These are phyloP conservation scores for Tethea ocularis DNA, from an alignment of 2,888 invertebrate genomes.

Conservation along the genomic window DNA sequence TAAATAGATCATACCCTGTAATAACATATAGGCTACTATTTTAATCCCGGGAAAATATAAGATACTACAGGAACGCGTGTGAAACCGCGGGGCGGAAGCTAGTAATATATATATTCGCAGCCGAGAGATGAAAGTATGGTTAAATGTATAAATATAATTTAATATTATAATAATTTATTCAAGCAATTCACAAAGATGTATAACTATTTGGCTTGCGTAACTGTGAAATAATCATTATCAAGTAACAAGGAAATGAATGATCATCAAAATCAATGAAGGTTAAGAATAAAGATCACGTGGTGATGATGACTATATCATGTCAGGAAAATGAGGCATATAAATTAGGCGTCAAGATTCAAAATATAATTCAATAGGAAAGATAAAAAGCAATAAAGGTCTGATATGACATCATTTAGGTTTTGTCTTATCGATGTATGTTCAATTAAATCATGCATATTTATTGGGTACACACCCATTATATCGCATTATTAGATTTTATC, in stretches of 20 bases:
- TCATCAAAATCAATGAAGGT: slow-evolving; percentile 34
- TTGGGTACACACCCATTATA: slow-evolving; percentile 6
- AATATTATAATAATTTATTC: background rate
- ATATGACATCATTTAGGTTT: slow-evolving; percentile 1
- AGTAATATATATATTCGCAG: too few species aligned
- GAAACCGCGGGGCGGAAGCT: too few species aligned
- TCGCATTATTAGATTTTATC: slow-evolving; percentile 12
- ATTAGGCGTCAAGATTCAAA: background rate
- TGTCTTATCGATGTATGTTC: background rate
- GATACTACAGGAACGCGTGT: too few species aligned
- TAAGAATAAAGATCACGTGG: slow-evolving; percentile 35
- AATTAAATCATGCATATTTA: background rate
- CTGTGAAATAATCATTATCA: slow-evolving; percentile 43
- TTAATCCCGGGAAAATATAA: too few species aligned
- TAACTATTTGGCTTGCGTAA: slow-evolving; percentile 33
- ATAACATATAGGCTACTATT: too few species aligned
- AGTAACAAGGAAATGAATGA: slow-evolving; percentile 40
- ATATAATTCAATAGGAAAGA: background rate
- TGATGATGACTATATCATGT: slow-evolving; percentile 19
- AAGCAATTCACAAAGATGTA: slow-evolving; percentile 21
- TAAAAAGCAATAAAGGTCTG: background rate
- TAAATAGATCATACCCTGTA: too few species aligned
- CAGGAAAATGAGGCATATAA: slow-evolving; percentile 1
- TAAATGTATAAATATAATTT: background rate
- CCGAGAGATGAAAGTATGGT: background rate